phyloP scores from a whole-genome alignment of 2,797 vertebrate species.

The Aselliscus stoliczkanus region DNA sequence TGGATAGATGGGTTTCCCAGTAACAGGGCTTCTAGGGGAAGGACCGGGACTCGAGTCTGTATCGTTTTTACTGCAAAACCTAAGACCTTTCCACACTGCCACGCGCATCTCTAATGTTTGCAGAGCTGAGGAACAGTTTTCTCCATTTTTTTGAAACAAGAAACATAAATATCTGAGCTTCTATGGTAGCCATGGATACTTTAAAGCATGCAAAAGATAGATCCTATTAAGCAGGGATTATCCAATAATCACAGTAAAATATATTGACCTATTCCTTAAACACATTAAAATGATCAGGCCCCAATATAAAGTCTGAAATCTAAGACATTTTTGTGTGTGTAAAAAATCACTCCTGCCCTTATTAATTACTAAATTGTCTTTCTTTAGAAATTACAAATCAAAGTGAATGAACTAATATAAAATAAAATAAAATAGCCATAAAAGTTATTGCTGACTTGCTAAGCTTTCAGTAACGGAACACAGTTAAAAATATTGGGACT shows the following conservation, averaged over 20 bases:
- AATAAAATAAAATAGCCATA: background rate
- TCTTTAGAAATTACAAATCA: constrained; percentile 20
- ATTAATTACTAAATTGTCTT: background rate
- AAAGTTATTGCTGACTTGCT: background rate
- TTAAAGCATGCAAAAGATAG: background rate
- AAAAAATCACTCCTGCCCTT: background rate
- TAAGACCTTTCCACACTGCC: background rate
- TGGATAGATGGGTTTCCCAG: background rate
- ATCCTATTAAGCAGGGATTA: background rate
- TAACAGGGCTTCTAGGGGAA: background rate
- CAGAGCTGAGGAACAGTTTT: background rate
- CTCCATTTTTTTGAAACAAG: background rate
- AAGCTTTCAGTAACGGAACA: background rate
- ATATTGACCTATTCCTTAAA: background rate
- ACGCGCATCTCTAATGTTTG: background rate
- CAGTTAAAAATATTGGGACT: background rate
- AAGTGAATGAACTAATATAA: background rate
- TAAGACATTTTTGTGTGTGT: background rate
- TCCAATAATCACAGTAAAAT: background rate
- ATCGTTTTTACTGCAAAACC: background rate
- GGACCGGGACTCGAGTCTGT: background rate
- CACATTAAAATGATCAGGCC: background rate
- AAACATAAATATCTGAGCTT: background rate
- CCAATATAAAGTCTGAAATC: background rate
- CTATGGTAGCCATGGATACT: background rate